Evolutionary conservation across 1,140 invertebrate species (phyloP), one percentile per base, ranked within the genome.

Genomic region (Drosophila carrolli): DNA sequence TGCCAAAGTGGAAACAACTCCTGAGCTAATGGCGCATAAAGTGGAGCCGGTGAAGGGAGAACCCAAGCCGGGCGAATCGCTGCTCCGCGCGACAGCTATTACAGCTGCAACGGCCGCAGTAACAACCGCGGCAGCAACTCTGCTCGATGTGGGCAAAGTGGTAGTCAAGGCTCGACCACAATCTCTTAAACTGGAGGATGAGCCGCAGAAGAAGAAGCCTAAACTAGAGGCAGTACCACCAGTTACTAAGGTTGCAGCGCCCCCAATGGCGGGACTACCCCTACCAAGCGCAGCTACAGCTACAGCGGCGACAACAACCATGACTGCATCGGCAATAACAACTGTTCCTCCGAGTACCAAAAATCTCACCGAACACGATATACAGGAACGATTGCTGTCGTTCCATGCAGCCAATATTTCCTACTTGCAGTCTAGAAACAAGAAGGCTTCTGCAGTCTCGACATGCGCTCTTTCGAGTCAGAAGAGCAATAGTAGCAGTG

Each of bases 381-480:
- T 94, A 50, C 94, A 94, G 81, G 94, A 94, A 74, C 94, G 94
- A 79, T 93, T 94, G 61, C 93, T 94, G 51, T 94, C 93, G 19
- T 94, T 94, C 88, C 94, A 94, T 75, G 94, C 93, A 1, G 94
- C 94, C 67, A 94, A 94, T 72, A 94, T 94, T 70, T 92, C 93
- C 19, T 93, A 94, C 51, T 70, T 94, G 37, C 94, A 94, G 73
- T 94, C 94, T 10, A 93, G 94, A 55, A 94, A 94, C 53, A 94
- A 94, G 55, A 94, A 94, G 71, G 93, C 80, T 5, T 74, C 61
- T 16, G 56, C 62, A 47, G 32, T 50, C 14, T 27, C 50, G 11
- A 48, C 56, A 19, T 53, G 53, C 50, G 27, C 16, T 35, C 50
- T 44, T 27, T 70, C 63, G 11, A 53, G 37, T 19, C 35, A 72